These are phyloP conservation scores for Scaptomyza tumidula DNA, from an alignment of 2,888 invertebrate species.

Conservation along the genomic window DNA sequence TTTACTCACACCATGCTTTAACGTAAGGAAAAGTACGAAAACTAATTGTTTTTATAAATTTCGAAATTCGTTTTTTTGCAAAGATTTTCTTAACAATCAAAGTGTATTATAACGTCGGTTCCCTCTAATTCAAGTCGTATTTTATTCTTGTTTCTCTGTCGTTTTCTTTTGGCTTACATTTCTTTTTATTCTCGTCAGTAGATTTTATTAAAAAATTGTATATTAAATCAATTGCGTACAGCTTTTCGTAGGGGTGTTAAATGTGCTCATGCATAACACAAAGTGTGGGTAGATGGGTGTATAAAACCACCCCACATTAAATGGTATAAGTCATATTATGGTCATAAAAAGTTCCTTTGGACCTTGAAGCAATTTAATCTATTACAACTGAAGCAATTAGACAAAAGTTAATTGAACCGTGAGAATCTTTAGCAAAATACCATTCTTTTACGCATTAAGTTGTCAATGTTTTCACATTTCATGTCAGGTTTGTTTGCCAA, in stretches of 20 bases:
- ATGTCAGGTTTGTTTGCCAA: neutral
- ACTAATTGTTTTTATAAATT: no score
- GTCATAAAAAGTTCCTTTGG: slow-evolving; percentile 1
- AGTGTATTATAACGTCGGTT: slow-evolving; percentile 12
- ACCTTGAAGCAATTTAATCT: slow-evolving; percentile 12
- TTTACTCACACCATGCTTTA: neutral
- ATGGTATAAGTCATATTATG: slow-evolving; percentile 50
- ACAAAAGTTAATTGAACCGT: slow-evolving; percentile 21
- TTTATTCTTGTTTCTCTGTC: slow-evolving; percentile 31
- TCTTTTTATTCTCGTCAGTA: slow-evolving; percentile 51
- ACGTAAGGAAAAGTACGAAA: neutral
- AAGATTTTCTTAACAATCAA: neutral
- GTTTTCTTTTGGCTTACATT: slow-evolving; percentile 40
- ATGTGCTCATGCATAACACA: slow-evolving; percentile 70
- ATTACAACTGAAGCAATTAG: slow-evolving; percentile 16
- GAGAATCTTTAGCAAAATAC: slow-evolving; percentile 2
- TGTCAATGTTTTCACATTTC: slow-evolving; percentile 62
- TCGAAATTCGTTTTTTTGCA: neutral
- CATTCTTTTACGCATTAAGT: slow-evolving; percentile 25
- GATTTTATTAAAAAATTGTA: slow-evolving; percentile 76
- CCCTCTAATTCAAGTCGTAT: neutral
- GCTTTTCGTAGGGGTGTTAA: slow-evolving; percentile 63
- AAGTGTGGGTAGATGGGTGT: slow-evolving; percentile 7
- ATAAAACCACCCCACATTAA: slow-evolving; percentile 23
- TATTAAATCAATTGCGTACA: slow-evolving; percentile 77